Evolutionary conservation across 23 tunicate genomes (phyloP).

Genomic region (Trididemnum miniatum): DNA sequence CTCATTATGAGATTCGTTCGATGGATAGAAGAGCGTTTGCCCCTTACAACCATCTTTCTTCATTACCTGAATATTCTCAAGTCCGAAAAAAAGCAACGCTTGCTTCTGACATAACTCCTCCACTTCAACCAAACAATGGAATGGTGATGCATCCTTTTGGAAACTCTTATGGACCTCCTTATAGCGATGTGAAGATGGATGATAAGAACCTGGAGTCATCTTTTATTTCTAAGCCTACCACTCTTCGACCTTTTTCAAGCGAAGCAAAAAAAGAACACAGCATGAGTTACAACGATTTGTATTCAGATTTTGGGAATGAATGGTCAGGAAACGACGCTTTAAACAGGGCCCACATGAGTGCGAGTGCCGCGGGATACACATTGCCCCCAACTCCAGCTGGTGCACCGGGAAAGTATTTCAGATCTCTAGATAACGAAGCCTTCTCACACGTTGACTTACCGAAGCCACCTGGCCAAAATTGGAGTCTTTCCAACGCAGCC

Average conservation of each 20-base stretch:
- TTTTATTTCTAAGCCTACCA: neutral
- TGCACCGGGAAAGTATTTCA: neutral
- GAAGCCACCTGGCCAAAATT: neutral
- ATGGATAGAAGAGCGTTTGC: neutral
- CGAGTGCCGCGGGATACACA: slow-evolving; percentile 1
- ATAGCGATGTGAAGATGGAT: slow-evolving; percentile 18
- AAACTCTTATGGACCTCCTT: neutral
- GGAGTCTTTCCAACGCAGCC: neutral
- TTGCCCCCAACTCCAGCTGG: neutral
- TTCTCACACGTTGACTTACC: neutral
- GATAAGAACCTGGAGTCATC: slow-evolving; percentile 10
- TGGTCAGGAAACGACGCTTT: neutral
- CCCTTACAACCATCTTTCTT: neutral
- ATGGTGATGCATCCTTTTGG: neutral
- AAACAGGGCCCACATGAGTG: neutral
- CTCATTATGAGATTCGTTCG: neutral
- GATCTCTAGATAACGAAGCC: neutral
- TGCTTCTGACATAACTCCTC: neutral
- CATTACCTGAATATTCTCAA: neutral
- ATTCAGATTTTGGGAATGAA: slow-evolving; percentile 23
- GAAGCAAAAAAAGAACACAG: slow-evolving; percentile 52
- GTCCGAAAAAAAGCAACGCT: neutral
- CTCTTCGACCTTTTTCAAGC: neutral
- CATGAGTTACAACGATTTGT: slow-evolving; percentile 84
- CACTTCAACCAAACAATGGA: neutral